Base-by-base conservation (phyloP, 2,113 vertebrate genomes). In the Morone saxatilis region DNA sequence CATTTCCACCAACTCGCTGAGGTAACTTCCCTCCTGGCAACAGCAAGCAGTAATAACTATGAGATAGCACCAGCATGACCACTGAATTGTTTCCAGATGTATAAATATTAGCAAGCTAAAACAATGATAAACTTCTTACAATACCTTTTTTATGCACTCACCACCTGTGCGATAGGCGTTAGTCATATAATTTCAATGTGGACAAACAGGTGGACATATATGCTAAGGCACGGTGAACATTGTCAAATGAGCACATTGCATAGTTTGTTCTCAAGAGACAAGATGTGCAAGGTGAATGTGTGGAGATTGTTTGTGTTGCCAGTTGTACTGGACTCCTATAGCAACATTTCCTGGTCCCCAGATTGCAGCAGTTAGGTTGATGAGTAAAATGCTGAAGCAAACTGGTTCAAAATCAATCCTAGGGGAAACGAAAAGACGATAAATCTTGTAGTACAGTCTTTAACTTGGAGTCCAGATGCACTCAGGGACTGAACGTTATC, bases 401-500 rank as follows among this genome's bases (percentile, higher is more conserved):
- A 83, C n/a, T 66, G n/a, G 12, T 47, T 67, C 43, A 66, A 75
- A 88, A 80, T 59, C 1, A 12, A 36, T 45, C 59, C 51, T 60
- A 56, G 14, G 47, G 8, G 5, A 22, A n/a, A 16, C 3, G 79
- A 11, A 79, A 41, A 71, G n/a, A 67, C 40, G 0, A 73, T 54
- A 73, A 68, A 50, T 54, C 16, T 69, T 76, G 69, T 16, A 72
- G 31, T 38, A 40, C 36, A 65, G 36, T 60, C 67, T 83, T 72
- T 73, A 65, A 67, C 54, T 50, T 47, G 43, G 51, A 87, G 45
- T 50, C 2, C 40, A 40, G 65, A 61, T 67, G 45, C 53, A 41
- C 68, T 79, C 20, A 70, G 57, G 51, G 50, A 56, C 70, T 80
- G 61, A 74, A 80, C 12, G 63, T 73, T 86, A 60, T 83, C 92